phyloP scores from a whole-genome alignment of 2,888 invertebrate genomes.

The Drosophila birchii region DNA sequence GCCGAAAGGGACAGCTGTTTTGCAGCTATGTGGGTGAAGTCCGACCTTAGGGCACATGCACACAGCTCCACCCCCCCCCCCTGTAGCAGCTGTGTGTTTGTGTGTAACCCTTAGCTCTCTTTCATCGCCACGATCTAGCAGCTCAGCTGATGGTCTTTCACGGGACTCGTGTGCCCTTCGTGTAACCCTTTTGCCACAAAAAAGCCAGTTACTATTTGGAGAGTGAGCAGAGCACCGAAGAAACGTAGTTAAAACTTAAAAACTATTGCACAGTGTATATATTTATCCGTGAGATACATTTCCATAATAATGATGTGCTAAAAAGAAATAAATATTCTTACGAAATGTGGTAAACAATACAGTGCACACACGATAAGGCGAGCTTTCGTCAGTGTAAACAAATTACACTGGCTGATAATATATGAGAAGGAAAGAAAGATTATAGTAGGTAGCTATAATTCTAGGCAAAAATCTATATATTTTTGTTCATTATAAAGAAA shows the following conservation, averaged over 20 bases:
- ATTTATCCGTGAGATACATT: neutral
- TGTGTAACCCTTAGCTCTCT: slow-evolving; percentile 3
- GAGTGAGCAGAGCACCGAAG: neutral
- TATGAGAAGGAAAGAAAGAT: too few species aligned
- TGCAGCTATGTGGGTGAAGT: slow-evolving; percentile 16
- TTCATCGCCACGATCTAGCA: slow-evolving; percentile 2
- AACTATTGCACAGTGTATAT: neutral
- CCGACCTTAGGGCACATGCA: slow-evolving; percentile 13
- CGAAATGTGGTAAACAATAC: slow-evolving; percentile 14
- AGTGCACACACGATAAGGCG: neutral
- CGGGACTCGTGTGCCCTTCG: slow-evolving; percentile 8
- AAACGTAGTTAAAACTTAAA: neutral
- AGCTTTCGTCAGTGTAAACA: neutral
- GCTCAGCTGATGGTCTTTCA: slow-evolving; percentile 9
- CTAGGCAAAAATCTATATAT: too few species aligned
- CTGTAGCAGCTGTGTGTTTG: neutral
- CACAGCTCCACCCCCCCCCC: neutral
- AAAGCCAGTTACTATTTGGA: neutral
- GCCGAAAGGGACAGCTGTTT: slow-evolving; percentile 25
- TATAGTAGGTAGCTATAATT: too few species aligned
- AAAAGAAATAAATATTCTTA: neutral
- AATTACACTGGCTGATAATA: neutral
- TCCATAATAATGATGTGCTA: slow-evolving; percentile 8
- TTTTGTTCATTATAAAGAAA: too few species aligned
- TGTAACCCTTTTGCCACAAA: slow-evolving; percentile 7